Base-by-base conservation (phyloP, 2,888 invertebrate genomes). In the Erannis defoliaria region DNA sequence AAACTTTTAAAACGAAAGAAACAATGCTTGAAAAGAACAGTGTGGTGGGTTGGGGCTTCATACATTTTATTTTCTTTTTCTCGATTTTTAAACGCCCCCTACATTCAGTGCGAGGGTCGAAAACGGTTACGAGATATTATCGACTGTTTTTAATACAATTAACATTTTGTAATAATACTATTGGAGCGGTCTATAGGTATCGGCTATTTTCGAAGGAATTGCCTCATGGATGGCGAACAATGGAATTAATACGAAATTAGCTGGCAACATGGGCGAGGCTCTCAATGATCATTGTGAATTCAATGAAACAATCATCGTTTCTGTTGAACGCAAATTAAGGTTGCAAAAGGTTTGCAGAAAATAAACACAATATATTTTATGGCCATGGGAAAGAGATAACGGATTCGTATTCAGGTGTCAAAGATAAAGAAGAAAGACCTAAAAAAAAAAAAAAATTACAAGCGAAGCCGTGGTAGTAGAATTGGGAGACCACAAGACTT, bases 151-250 rank as follows among this genome's bases (percentile, higher is more conserved):
- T 78, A 77, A 79, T 75, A 78, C 69, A 74, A 80, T 82, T 77
- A 83, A 81, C 78, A 80, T 85, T 85, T 82, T 78, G 78, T 85
- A 80, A 81, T 84, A 81, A 81, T 77, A 73, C 73, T 81, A 78
- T 80, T 72, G 75, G 71, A 67, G 68, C 69, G 68, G 74, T 80
- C 85, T 83, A 80, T 80, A 35, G n/a, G 10, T 31, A 77, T 80
- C 76, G 70, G 73, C 79, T 79, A 78, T 76, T 74, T 77, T 77
- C 69, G 66, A 80, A 80, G 78, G 87, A 86, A 88, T 87, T 86
- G 83, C 80, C 70, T 74, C 67, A 71, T 80, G 74, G 75, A 84
- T 81, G 74, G 75, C 70, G 75, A 81, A 85, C 85, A 87, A 85
- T 81, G 78, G 78, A 77, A 81, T 74, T 74, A 76, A 78, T 71